These are phyloP conservation scores for Uloborus plumipes DNA, from an alignment of 2,888 invertebrate species.

Conservation along the genomic window DNA sequence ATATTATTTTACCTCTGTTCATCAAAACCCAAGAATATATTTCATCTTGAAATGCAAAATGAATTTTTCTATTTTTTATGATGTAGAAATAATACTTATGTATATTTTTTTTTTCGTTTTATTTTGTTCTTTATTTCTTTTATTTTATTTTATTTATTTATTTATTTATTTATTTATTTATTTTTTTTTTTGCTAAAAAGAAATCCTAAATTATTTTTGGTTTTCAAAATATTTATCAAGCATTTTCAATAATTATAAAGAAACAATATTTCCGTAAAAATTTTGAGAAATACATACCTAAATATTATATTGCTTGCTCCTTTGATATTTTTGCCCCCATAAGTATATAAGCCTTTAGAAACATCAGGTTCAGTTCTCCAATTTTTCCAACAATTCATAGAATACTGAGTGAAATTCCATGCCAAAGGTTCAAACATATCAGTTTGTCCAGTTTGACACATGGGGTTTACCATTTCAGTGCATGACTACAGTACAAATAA, in stretches of 20 bases:
- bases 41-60: too few species aligned
- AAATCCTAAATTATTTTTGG: neutral
- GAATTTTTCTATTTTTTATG: too few species aligned
- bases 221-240: neutral
- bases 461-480: constrained; percentile 97
- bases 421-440: constrained; percentile 86
- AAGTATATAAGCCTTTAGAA: constrained; percentile 80
- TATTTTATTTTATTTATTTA: too few species aligned
- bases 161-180: too few species aligned
- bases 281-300: constrained; percentile 68
- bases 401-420: constrained; percentile 81
- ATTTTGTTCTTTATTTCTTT: too few species aligned
- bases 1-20: too few species aligned
- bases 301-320: constrained; percentile 77
- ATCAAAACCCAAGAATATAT: too few species aligned
- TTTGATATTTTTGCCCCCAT: constrained; percentile 83
- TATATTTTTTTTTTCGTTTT: neutral
- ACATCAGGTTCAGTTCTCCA: constrained; percentile 80
- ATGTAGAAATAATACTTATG: neutral
- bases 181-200: neutral
- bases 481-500: constrained; percentile 78
- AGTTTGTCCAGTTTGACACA: constrained; percentile 81
- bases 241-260: too few species aligned
- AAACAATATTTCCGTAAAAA: too few species aligned
- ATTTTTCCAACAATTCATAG: constrained; percentile 78